Percentiles rank a stretch among this genome's conserved stretches.
Conservation (phyloP, 1,140 invertebrate genomes). For the Trichogramma pretiosum region DNA sequence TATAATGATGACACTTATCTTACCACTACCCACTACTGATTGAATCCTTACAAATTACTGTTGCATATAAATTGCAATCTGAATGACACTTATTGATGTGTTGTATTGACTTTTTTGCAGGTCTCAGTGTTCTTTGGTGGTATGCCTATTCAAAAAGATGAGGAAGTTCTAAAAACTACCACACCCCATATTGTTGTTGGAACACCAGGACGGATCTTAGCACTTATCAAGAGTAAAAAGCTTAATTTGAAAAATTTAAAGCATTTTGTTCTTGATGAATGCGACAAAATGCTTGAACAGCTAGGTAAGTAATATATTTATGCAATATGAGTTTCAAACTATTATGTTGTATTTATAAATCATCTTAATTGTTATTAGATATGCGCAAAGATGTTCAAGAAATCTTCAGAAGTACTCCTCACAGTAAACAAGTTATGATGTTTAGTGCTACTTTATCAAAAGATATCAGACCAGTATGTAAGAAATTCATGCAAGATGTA, state of each 20-base stretch:
- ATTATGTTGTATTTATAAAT: conserved; percentile 29
- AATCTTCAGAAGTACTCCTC: conserved; percentile 96
- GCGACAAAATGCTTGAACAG: conserved; percentile 97
- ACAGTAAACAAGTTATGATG: conserved; percentile 99
- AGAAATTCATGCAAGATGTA: conserved; percentile 99
- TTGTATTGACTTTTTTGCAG: not conserved
- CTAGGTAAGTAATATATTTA: conserved; percentile 58
- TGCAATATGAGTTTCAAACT: not conserved
- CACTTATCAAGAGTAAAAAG: conserved; percentile 82
- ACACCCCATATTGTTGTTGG: conserved; percentile 97
- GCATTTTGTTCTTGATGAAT: conserved; percentile 97
- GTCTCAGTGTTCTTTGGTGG: conserved; percentile 89
- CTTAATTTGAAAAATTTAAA: conserved; percentile 89
- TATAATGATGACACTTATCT: conserved; percentile 19
- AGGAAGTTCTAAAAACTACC: conserved; percentile 85
- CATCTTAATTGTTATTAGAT: conserved; percentile 54
- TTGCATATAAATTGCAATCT: not conserved
- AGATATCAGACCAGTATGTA: conserved; percentile 98
- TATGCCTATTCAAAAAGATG: conserved; percentile 91
- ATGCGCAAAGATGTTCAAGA: conserved; percentile 99
- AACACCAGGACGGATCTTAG: conserved; percentile 91
- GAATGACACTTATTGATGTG: not conserved
- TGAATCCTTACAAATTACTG: conserved; percentile 13
- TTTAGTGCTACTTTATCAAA: conserved; percentile 99
- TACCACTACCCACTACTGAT: conserved; percentile 29